A percentile compares a stretch with the other conserved stretches of the same genome.
Conservation (phyloP, 2,113 vertebrate species). For the Hyperopisus bebe region DNA sequence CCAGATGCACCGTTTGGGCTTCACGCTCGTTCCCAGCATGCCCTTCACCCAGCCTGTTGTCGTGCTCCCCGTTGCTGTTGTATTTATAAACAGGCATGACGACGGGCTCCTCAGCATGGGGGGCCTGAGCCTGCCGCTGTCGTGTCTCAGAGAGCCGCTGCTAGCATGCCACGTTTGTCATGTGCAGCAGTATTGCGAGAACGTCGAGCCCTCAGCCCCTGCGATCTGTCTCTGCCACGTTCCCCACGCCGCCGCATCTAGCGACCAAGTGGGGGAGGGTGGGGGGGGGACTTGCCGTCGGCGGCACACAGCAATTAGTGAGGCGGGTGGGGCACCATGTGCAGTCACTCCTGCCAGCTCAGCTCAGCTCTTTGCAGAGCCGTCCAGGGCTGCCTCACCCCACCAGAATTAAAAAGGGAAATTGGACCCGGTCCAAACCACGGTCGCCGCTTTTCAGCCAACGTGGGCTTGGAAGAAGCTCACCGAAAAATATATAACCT, state of each 20-base stretch:
- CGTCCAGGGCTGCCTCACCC: neutral
- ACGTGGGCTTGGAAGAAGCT: neutral
- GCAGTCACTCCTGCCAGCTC: neutral
- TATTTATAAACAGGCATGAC: neutral
- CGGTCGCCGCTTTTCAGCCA: neutral
- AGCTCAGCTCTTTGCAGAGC: neutral
- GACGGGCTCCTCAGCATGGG: neutral
- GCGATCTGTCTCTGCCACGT: conserved; percentile 32
- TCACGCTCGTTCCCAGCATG: neutral
- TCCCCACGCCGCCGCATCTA: conserved; percentile 40
- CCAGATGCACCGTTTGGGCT: neutral
- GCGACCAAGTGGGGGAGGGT: conserved; percentile 33
- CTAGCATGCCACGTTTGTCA: neutral
- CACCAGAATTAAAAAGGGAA: neutral
- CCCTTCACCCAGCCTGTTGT: too few species aligned
- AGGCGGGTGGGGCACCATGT: conserved; percentile 20
- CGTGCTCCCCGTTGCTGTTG: neutral
- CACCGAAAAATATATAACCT: neutral
- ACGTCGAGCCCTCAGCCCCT: conserved; percentile 23
- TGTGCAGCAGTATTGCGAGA: neutral
- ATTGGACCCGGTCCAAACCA: neutral
- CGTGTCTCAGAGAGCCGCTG: neutral
- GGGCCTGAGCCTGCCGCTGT: neutral
- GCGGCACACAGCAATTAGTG: conserved; percentile 52
- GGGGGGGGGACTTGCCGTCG: conserved; percentile 44